Conservation (phyloP, 92 coral and sea anemone genomes). For the Porites rus region DNA sequence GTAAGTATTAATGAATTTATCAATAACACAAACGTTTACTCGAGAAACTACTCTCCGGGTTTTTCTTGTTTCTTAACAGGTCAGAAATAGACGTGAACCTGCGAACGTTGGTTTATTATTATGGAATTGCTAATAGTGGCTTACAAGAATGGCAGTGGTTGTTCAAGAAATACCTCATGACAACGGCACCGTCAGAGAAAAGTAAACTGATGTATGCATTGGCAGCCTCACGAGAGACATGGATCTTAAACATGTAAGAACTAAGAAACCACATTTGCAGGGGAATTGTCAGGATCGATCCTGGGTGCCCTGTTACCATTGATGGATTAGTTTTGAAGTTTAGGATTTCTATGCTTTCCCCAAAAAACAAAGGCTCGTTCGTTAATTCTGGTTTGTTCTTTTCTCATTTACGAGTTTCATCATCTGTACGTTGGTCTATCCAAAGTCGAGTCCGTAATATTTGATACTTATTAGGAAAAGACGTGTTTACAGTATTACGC, state of each 20-base stretch:
- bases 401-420: too few relatives aligned
- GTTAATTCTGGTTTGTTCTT: too few relatives aligned
- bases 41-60: neutral
- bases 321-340: too few relatives aligned
- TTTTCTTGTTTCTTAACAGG: slow-evolving; percentile 33
- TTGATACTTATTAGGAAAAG: too few relatives aligned
- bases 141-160: slow-evolving; percentile 87
- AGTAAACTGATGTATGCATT: slow-evolving; percentile 75
- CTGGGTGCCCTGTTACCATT: too few relatives aligned
- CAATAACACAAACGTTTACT: neutral
- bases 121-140: slow-evolving; percentile 91
- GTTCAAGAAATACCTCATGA: slow-evolving; percentile 71
- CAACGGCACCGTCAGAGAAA: slow-evolving; percentile 89
- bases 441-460: too few relatives aligned
- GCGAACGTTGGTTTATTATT: slow-evolving; percentile 78
- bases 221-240: slow-evolving; percentile 83
- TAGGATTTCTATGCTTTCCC: too few relatives aligned
- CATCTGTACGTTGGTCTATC: too few relatives aligned
- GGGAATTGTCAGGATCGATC: too few relatives aligned
- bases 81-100: slow-evolving; percentile 76
- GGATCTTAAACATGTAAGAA: slow-evolving; percentile 86
- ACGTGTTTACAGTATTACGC: too few relatives aligned
- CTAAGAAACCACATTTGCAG: slow-evolving; percentile 21
- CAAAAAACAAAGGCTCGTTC: too few relatives aligned
- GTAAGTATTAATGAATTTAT: neutral